These are phyloP conservation scores for Puffinus mauretanicus DNA, from an alignment of 2,113 vertebrate species.

Conservation along the genomic window DNA sequence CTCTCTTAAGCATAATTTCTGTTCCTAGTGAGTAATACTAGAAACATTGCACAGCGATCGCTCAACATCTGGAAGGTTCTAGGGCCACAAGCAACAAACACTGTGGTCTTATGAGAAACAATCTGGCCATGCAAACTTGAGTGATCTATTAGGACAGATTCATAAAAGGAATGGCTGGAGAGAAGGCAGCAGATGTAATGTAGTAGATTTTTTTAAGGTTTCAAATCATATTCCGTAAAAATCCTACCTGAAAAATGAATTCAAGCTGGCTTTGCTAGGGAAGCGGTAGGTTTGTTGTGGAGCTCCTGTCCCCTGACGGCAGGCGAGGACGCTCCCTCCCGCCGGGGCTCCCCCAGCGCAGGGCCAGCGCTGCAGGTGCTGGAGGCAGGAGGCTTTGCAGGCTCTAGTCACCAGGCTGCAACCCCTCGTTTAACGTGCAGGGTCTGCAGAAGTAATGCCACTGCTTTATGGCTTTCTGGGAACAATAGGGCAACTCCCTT, in stretches of 20 bases:
- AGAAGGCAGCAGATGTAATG: not conserved
- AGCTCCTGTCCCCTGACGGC: accelerated
- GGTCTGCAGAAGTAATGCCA: not conserved
- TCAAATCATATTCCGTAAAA: not conserved
- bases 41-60: not conserved
- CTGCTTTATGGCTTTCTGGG: not conserved
- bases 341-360: accelerated
- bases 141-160: not conserved
- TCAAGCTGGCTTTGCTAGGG: not conserved
- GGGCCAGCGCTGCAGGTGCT: not conserved
- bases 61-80: not conserved
- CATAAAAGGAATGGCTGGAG: not conserved
- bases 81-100: not conserved
- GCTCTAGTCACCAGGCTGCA: not conserved
- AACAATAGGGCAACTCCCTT: not conserved
- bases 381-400: not conserved
- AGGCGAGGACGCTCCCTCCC: not conserved
- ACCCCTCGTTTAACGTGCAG: accelerated
- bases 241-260: not conserved
- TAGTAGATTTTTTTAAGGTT: not conserved
- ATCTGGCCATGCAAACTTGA: not conserved
- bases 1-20: not conserved
- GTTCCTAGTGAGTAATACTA: not conserved
- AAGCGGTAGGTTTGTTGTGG: not conserved
- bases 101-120: not conserved